Conservation (phyloP, 2,113 vertebrate species). For the Seriola quinqueradiata region DNA sequence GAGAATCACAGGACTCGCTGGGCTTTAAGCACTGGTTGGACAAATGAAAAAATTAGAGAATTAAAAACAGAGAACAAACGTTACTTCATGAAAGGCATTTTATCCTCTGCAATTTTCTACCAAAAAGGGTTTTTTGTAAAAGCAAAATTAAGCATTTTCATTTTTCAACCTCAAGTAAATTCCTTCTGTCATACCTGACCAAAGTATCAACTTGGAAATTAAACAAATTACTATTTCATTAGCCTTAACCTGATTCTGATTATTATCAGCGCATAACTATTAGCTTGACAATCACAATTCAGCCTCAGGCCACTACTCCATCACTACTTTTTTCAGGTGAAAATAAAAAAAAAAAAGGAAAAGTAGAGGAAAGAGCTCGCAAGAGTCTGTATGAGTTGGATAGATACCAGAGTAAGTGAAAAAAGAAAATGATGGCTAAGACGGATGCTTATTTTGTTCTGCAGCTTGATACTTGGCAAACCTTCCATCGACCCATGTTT, state of each 20-base stretch:
- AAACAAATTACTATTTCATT: constrained; percentile 28
- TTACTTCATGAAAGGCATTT: not conserved
- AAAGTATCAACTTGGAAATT: constrained; percentile 28
- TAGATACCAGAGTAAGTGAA: not conserved
- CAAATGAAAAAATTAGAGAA: not conserved
- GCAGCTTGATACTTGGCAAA: constrained; percentile 51
- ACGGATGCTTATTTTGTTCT: constrained; percentile 43
- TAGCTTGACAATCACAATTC: constrained; percentile 18
- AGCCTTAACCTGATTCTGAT: constrained; percentile 28
- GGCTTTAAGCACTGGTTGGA: constrained; percentile 88
- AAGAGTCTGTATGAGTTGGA: constrained; percentile 25
- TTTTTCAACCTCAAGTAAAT: constrained; percentile 15
- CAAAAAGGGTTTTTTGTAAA: not conserved
- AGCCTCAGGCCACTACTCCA: not conserved
- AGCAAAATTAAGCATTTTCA: not conserved
- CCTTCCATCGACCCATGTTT: constrained; percentile 51
- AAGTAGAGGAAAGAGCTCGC: not conserved
- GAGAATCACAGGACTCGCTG: constrained; percentile 87
- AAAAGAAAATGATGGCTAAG: constrained; percentile 15
- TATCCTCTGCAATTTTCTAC: not conserved
- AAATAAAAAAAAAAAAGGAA: not conserved
- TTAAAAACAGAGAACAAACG: not conserved
- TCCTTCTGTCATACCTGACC: constrained; percentile 17
- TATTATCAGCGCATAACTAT: constrained; percentile 37
- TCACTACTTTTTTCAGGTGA: not conserved